Conservation (phyloP, 1,140 invertebrate species). For the Telenomus remus region DNA sequence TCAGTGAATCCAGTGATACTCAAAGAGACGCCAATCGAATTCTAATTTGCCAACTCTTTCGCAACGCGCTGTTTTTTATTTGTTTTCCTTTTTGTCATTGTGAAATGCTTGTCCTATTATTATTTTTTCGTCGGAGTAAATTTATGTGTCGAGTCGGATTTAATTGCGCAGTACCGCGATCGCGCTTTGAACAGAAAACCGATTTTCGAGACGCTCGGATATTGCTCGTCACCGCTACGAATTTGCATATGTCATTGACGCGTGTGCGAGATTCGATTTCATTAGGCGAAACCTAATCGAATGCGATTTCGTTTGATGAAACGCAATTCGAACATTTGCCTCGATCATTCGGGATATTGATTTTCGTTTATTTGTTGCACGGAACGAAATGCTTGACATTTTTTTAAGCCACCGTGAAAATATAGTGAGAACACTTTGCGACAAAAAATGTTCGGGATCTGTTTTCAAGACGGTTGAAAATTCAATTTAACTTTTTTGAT, state of each 20-base stretch:
- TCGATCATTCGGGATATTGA: background rate
- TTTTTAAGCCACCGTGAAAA: too few relatives aligned
- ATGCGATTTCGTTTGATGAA: slow-evolving; percentile 8
- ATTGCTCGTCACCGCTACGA: slow-evolving; percentile 16
- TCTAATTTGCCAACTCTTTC: background rate
- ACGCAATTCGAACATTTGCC: slow-evolving; percentile 13
- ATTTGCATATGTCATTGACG: slow-evolving; percentile 46
- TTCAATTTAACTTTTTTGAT: too few relatives aligned
- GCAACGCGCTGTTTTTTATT: too few relatives aligned
- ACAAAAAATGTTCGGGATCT: too few relatives aligned
- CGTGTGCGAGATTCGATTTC: slow-evolving; percentile 21
- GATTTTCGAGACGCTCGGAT: slow-evolving; percentile 20
- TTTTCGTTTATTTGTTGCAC: background rate
- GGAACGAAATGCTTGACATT: too few relatives aligned
- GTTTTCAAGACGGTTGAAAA: too few relatives aligned
- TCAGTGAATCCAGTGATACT: slow-evolving; percentile 13
- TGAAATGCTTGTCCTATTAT: too few relatives aligned
- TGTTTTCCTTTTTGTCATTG: too few relatives aligned
- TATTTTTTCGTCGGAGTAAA: too few relatives aligned
- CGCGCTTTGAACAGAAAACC: slow-evolving; percentile 7
- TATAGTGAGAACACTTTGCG: too few relatives aligned
- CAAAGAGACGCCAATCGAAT: slow-evolving; percentile 12
- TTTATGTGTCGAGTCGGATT: slow-evolving; percentile 13
- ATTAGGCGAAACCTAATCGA: slow-evolving; percentile 28
- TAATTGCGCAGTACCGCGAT: slow-evolving; percentile 19